phyloP scores from a whole-genome alignment of 2,797 vertebrate species.

The Heteromormyrus szaboi region DNA sequence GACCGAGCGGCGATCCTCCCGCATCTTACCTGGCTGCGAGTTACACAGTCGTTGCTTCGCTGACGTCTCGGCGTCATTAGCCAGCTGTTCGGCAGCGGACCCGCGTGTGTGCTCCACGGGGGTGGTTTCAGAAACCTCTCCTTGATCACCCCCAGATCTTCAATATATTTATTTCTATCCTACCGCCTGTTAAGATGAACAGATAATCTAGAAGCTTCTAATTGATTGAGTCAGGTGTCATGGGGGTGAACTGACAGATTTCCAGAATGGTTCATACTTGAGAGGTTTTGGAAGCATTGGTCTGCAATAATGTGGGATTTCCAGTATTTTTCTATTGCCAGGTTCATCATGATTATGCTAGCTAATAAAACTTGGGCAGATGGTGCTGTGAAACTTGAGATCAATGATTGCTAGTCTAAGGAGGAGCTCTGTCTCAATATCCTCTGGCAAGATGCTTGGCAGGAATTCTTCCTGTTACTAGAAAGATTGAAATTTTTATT shows the following conservation, averaged over 20 bases:
- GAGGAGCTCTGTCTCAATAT: neutral
- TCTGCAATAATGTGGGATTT: neutral
- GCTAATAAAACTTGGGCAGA: neutral
- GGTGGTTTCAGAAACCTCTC: neutral
- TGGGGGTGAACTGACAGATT: neutral
- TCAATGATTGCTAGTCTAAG: neutral
- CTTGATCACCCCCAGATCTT: neutral
- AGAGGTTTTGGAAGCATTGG: neutral
- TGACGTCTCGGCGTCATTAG: neutral
- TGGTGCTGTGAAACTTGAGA: neutral
- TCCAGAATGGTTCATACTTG: neutral
- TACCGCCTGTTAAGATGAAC: neutral
- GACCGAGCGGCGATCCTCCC: neutral
- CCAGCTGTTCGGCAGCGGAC: neutral
- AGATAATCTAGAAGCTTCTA: neutral
- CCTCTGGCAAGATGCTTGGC: neutral
- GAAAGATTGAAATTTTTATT: neutral
- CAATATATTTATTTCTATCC: neutral
- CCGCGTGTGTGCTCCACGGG: neutral
- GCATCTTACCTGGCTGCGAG: neutral
- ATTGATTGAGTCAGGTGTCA: neutral
- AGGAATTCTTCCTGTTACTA: neutral
- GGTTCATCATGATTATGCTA: neutral
- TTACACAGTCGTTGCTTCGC: neutral
- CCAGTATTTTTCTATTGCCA: neutral